Conservation (phyloP, 1,140 invertebrate species). For the Venturia canescens region DNA sequence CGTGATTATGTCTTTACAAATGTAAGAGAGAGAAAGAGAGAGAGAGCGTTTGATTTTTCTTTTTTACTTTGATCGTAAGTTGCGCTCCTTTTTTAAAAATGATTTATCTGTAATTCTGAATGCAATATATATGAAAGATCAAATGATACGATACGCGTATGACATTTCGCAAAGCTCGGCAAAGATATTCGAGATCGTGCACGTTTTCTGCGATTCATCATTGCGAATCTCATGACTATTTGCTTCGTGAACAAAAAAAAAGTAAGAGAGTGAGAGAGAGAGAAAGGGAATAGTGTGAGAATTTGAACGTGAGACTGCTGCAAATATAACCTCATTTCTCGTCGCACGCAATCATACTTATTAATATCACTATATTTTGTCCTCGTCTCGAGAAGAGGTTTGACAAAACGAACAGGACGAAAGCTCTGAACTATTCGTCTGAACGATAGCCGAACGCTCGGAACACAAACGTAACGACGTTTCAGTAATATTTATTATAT, state of each 20-base stretch:
- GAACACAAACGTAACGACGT: not conserved
- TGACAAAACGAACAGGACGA: no score
- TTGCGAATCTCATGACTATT: not conserved
- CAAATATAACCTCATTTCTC: not conserved
- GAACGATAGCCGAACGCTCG: not conserved
- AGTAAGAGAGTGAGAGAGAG: not conserved
- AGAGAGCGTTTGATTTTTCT: not conserved
- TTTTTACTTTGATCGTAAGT: conserved; percentile 20
- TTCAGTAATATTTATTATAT: conserved; percentile 5
- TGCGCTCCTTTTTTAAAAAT: not conserved
- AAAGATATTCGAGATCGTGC: not conserved
- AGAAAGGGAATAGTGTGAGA: not conserved
- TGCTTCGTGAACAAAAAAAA: not conserved
- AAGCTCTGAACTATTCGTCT: not conserved
- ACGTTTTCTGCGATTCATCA: not conserved
- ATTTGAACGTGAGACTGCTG: not conserved
- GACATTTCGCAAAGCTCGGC: not conserved
- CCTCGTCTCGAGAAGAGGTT: not conserved
- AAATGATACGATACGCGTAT: not conserved
- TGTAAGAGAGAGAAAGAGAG: not conserved
- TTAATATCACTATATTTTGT: not conserved
- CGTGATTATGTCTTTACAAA: conserved; percentile 6
- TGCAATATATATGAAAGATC: not conserved
- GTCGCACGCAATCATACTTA: not conserved
- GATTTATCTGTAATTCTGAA: not conserved